Conservation (phyloP, 2,888 invertebrate genomes). For the Bellardia pandia region DNA sequence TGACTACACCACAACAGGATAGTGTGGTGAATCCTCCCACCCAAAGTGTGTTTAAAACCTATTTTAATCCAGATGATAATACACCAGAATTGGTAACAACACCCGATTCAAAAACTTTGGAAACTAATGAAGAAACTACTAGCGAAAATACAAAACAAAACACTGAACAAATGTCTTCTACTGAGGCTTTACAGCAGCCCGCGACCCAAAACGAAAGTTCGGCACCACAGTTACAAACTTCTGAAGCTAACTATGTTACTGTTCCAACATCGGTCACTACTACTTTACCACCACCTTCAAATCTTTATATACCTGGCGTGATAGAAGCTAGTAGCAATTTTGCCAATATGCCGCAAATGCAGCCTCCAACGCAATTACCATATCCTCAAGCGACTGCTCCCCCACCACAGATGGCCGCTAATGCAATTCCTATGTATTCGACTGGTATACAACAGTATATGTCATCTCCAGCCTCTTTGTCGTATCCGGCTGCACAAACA, state of each 20-base stretch:
- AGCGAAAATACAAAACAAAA: not conserved
- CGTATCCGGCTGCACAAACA: constrained; percentile 81
- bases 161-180: constrained; percentile 9
- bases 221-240: not conserved
- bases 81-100: constrained; percentile 44
- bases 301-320: constrained; percentile 79
- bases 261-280: constrained; percentile 49
- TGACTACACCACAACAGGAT: constrained; percentile 60
- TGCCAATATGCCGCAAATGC: not conserved
- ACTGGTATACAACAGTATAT: constrained; percentile 79
- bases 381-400: constrained; percentile 79
- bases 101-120: constrained; percentile 73
- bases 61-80: constrained; percentile 81
- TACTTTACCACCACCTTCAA: constrained; percentile 72
- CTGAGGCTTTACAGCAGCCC: constrained; percentile 41
- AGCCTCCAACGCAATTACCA: constrained; percentile 76
- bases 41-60: constrained; percentile 80
- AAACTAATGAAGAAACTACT: constrained; percentile 29
- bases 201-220: constrained; percentile 15
- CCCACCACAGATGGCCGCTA: constrained; percentile 47
- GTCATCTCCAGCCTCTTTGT: constrained; percentile 79
- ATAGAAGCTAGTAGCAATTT: constrained; percentile 71
- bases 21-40: constrained; percentile 46
- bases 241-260: constrained; percentile 20
- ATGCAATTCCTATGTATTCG: constrained; percentile 79